Percentiles rank a stretch among this genome's conserved stretches.
Conservation (phyloP, 2,797 vertebrate genomes). For the Erethizon dorsatum region DNA sequence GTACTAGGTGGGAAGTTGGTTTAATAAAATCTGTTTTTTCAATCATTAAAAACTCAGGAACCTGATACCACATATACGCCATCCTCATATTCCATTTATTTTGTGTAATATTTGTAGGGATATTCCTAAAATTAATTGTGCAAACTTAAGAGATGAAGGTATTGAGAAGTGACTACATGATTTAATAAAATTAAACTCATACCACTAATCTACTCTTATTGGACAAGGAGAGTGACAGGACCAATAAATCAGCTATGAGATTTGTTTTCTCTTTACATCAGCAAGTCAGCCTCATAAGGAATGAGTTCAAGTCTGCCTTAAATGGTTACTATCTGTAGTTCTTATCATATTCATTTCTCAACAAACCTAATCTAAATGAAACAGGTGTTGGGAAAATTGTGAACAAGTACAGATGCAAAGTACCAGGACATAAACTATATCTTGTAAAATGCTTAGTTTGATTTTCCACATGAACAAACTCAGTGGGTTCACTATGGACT, state of each 20-base stretch:
- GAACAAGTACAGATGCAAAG: not conserved
- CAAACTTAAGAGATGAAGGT: slow-evolving; percentile 21
- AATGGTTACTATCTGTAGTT: not conserved
- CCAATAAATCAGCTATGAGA: not conserved
- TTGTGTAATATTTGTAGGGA: slow-evolving; percentile 3
- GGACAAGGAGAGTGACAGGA: not conserved
- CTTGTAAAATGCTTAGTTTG: not conserved
- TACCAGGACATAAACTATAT: not conserved
- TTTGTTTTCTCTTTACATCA: not conserved
- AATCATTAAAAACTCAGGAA: not conserved
- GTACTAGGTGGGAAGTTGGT: not conserved
- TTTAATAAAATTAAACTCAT: slow-evolving; percentile 21
- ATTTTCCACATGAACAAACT: not conserved
- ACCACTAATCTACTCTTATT: not conserved
- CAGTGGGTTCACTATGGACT: not conserved
- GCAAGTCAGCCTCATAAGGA: not conserved
- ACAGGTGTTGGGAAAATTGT: not conserved
- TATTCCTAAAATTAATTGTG: not conserved
- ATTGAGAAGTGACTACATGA: not conserved
- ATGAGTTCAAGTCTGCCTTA: not conserved
- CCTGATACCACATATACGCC: not conserved
- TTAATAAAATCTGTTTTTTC: not conserved
- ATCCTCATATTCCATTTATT: not conserved
- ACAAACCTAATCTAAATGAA: not conserved
- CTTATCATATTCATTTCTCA: not conserved